Conservation (phyloP, 2,797 vertebrate genomes). For the Epinephelus malabaricus region DNA sequence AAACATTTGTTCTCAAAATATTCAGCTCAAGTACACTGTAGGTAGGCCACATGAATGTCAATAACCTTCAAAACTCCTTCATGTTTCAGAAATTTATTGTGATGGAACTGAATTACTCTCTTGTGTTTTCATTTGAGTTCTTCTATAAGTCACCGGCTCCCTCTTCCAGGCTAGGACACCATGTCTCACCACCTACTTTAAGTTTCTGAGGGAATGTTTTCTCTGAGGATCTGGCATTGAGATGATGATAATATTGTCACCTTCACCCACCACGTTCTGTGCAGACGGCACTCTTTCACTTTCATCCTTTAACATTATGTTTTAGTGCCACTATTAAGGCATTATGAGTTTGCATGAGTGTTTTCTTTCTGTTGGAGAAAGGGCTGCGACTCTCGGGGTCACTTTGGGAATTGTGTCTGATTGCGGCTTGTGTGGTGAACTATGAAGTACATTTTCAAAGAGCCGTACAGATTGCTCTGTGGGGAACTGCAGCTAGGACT, state of each 20-base stretch:
- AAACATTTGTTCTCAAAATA: slow-evolving; percentile 86
- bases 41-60: slow-evolving; percentile 73
- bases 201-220: slow-evolving; percentile 68
- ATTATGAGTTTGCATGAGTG: slow-evolving; percentile 67
- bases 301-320: slow-evolving; percentile 74
- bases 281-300: slow-evolving; percentile 63
- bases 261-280: slow-evolving; percentile 73
- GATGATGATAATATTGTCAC: slow-evolving; percentile 78
- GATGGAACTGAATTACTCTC: slow-evolving; percentile 33
- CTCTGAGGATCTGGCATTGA: slow-evolving; percentile 75
- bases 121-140: slow-evolving; percentile 26
- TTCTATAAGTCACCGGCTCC: slow-evolving; percentile 51
- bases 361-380: slow-evolving; percentile 60
- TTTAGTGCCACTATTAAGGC: slow-evolving; percentile 77
- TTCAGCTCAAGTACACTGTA: slow-evolving; percentile 65
- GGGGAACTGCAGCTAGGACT: slow-evolving; percentile 49
- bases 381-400: slow-evolving; percentile 58
- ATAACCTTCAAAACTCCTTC: slow-evolving; percentile 74
- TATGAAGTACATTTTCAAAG: slow-evolving; percentile 78
- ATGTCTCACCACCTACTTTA: slow-evolving; percentile 64
- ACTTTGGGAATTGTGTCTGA: slow-evolving; percentile 79
- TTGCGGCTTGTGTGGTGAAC: slow-evolving; percentile 78
- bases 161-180: slow-evolving; percentile 49
- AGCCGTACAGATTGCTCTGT: slow-evolving; percentile 56
- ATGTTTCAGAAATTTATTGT: slow-evolving; percentile 49